Evolutionary conservation across 1,140 invertebrate species (phyloP), one percentile per base, ranked within the genome.

Genomic region (Muscidifurax raptorellus): DNA sequence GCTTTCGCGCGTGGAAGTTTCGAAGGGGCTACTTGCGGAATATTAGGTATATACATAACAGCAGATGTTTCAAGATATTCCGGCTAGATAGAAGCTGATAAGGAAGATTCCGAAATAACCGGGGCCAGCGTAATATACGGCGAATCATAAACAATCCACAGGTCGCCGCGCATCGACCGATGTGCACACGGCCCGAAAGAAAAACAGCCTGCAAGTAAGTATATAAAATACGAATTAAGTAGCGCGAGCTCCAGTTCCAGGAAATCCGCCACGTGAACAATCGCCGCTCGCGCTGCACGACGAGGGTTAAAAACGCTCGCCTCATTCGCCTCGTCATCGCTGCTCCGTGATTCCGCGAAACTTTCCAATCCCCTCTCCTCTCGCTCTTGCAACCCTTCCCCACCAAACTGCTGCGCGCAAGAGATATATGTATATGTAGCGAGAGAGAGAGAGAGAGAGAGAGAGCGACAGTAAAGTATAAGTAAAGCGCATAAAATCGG

Each of bases 311-410:
- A 71, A 32, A 28, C 27, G 67, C 67, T 27, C 47, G 52, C 52
- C 64, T 80, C 25, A 71, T 52, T 52, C 15, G 40, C 64, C 69
- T 72, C n/a, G 64, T 71, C 67, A 80, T 52, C 40, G 75, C 12
- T 47, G 52, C 52, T 59, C 52, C 52, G 52, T n/a, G 52, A 59
- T 81, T 79, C 84, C 84, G 82, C 81, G 52, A 71, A 66, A 78
- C 79, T 77, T 83, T 32, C 40, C 74, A 69, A 47, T 77, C 27
- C 78, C 84, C 83, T 86, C 36, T 84, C 81, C 75, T 71, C 85
- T 75, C 66, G 22, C 28, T 78, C 25, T 32, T 64, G 36, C 59
- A 76, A 44, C 80, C 74, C 52, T 64, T 77, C 44, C 80, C 81
- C 36, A 64, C 32, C 36, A 0, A n/a, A n/a, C 52, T 22, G 44